Percentiles rank a stretch among this genome's conserved stretches.
phyloP scores from a whole-genome alignment of 2,888 invertebrate genomes.

The Exephanes ischioxanthus region DNA sequence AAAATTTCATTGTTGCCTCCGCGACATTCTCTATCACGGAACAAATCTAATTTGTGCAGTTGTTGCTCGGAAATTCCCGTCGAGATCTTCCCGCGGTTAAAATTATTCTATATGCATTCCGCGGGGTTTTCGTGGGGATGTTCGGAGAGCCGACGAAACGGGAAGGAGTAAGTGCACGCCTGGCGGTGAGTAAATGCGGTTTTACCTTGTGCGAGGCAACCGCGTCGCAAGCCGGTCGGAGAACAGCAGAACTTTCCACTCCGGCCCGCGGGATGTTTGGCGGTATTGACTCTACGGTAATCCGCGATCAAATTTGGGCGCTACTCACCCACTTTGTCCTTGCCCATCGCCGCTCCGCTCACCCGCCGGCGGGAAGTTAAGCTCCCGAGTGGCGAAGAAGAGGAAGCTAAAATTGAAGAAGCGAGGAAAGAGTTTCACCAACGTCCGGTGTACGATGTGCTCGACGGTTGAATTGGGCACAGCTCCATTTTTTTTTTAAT shows the following conservation, averaged over 20 bases:
- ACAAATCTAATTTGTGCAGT: conserved; percentile 26
- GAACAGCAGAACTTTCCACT: conserved; percentile 60
- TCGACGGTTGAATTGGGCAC: background rate
- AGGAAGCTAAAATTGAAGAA: background rate
- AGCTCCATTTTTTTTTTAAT: no score
- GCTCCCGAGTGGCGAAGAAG: conserved; percentile 5
- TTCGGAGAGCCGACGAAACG: conserved; percentile 28
- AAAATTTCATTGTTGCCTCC: conserved; percentile 46
- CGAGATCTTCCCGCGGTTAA: conserved; percentile 49
- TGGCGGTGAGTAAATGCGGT: conserved; percentile 64
- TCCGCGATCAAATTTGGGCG: conserved; percentile 69
- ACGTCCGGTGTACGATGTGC: background rate
- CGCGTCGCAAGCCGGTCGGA: background rate
- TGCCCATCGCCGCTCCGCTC: background rate
- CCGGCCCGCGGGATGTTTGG: conserved; percentile 55
- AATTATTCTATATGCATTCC: conserved; percentile 31
- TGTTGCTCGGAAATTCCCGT: conserved; percentile 40
- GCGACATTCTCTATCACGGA: conserved; percentile 22
- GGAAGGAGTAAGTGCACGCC: conserved; percentile 60
- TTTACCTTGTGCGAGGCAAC: conserved; percentile 45
- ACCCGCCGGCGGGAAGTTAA: conserved; percentile 6
- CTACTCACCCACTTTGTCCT: background rate
- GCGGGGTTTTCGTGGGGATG: background rate
- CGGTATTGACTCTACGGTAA: conserved; percentile 66
- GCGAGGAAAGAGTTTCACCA: background rate